Base-by-base conservation (phyloP, 2,888 invertebrate genomes). In the Andrena chrysosceles region DNA sequence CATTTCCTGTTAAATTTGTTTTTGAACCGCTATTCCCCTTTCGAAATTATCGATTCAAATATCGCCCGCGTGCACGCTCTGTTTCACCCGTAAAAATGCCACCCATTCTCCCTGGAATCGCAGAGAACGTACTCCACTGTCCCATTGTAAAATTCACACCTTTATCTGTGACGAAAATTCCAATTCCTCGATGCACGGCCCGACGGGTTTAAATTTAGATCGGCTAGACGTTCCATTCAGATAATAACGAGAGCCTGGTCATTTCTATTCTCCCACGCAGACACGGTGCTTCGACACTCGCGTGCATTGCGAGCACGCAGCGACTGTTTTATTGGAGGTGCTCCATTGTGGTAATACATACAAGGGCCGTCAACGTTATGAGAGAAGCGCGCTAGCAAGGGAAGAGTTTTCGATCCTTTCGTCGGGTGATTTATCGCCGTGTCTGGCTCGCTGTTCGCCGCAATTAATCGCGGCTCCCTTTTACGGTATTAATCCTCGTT, bases 401-500 rank as follows among this genome's bases (percentile, higher is more conserved):
- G 20, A 60, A 13, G 64, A 49, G 35, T 64, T 76, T 60, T 64
- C 68, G 52, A 10, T 33, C 54, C 35, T 63, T 68, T 56, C 23
- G 3, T 33, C 10, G 26, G 42, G 20, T 42, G 59, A 77, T 83
- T 77, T 68, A 82, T 82, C 56, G 59, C 6, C 49, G 70, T 54
- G 42, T 60, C 52, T 23, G 56, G 42, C 6, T 4, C 16, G 20
- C 6, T 23, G 60, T 56, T 31, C 29, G 26, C 33, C 23, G 33
- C 60, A 78, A 82, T 82, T 82, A 86, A 81, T 52, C 52, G 23
- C 20, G 26, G n/a, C 62, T 67, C 31, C 78, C 75, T 79, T 83
- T 83, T 84, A 85, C 35, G 67, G 48, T 59, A 52, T 77, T 82
- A 82, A 86, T 71, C n/a, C 63, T 7, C 70, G 67, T 81, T 82